A percentile compares a stretch with the other conserved stretches of the same genome.
Evolutionary conservation across 2,797 vertebrate species (phyloP).

Genomic region (Synaphobranchus kaupii): DNA sequence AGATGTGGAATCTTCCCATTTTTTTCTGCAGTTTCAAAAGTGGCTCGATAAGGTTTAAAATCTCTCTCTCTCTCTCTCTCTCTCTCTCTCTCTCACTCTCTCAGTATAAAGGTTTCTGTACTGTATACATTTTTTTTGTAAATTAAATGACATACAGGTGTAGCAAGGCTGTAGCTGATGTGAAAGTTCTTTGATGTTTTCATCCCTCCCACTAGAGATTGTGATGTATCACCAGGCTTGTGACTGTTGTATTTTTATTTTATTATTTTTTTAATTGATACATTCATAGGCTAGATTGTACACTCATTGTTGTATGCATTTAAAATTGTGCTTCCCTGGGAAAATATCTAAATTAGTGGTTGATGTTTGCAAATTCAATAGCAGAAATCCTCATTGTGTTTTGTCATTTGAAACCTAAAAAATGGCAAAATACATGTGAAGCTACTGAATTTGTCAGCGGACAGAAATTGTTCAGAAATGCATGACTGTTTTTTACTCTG

Average conservation of each 20-base stretch:
- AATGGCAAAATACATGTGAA: not conserved
- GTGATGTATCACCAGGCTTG: not conserved
- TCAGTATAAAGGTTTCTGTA: not conserved
- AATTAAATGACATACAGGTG: not conserved
- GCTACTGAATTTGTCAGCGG: not conserved
- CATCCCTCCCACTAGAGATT: not conserved
- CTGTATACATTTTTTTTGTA: not conserved
- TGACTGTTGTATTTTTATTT: not conserved
- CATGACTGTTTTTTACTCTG: not conserved
- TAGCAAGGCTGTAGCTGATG: not conserved
- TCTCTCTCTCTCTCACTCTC: too few relatives aligned
- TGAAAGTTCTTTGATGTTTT: constrained; percentile 1
- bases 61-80: not conserved
- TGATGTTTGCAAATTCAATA: constrained; percentile 5
- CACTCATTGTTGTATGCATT: not conserved
- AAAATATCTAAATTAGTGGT: not conserved
- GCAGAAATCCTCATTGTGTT: not conserved
- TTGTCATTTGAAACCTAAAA: constrained; percentile 2
- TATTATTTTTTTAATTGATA: not conserved
- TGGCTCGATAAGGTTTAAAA: not conserved
- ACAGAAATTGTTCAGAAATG: not conserved
- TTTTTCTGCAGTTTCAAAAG: not conserved
- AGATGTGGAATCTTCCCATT: not conserved
- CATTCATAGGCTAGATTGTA: not conserved
- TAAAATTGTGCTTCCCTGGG: not conserved